phyloP scores from a whole-genome alignment of 2,888 invertebrate species.

The Latrodectus elegans region DNA sequence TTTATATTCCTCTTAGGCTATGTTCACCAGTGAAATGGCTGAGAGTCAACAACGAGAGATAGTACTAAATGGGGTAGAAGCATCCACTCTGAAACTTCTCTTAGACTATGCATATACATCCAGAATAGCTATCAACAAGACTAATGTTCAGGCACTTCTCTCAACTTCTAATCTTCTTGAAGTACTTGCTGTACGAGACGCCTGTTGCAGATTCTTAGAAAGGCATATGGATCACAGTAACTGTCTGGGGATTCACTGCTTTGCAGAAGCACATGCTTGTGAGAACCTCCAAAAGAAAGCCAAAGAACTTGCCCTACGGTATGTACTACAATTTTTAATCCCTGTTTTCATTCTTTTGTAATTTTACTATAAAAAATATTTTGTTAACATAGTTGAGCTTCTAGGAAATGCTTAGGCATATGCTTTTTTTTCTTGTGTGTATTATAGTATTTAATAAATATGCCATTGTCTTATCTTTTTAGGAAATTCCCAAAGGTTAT shows the following conservation, averaged over 20 bases:
- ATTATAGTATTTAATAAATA: neutral
- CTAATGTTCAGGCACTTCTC: constrained; percentile 76
- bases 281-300: constrained; percentile 76
- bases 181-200: constrained; percentile 75
- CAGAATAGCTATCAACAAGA: constrained; percentile 74
- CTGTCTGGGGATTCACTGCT: constrained; percentile 77
- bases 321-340: constrained; percentile 12
- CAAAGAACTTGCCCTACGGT: constrained; percentile 75
- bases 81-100: constrained; percentile 75
- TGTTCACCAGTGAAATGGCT: constrained; percentile 76
- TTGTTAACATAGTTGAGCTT: neutral
- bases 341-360: neutral
- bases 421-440: neutral
- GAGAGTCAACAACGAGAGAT: constrained; percentile 76
- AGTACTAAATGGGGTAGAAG: constrained; percentile 76
- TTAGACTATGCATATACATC: constrained; percentile 77
- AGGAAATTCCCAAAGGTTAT: constrained; percentile 75
- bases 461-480: neutral
- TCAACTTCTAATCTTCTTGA: constrained; percentile 76
- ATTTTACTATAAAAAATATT: neutral
- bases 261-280: constrained; percentile 77
- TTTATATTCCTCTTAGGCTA: constrained; percentile 73
- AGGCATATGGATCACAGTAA: constrained; percentile 77
- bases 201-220: constrained; percentile 76
- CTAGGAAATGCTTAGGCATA: too few relatives aligned